Percentiles rank a stretch among this genome's conserved stretches.
Conservation (phyloP, 2,888 invertebrate species). For the Dascillus cervinus region DNA sequence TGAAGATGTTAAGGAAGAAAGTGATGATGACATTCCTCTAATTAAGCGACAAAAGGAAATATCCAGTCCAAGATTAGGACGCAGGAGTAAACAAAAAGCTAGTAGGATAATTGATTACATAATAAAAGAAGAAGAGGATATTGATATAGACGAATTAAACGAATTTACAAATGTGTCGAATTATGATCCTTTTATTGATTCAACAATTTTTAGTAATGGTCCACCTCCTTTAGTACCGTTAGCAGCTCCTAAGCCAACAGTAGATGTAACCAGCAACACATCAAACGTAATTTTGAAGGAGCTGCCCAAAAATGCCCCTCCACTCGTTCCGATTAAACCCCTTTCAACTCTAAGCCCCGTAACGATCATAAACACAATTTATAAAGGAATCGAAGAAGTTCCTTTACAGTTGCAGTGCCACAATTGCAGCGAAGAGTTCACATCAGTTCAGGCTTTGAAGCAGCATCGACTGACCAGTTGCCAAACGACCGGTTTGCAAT, state of each 20-base stretch:
- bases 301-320: conserved; percentile 30
- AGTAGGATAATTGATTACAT: conserved; percentile 14
- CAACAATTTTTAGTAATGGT: conserved; percentile 18
- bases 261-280: conserved; percentile 6
- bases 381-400: conserved; percentile 20
- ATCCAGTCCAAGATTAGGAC: conserved; percentile 5
- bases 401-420: conserved; percentile 27
- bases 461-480: conserved; percentile 29
- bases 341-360: conserved; percentile 18
- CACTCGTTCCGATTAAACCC: conserved; percentile 34
- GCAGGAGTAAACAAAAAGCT: conserved; percentile 15
- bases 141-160: conserved; percentile 2
- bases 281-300: conserved; percentile 9
- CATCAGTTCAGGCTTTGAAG: conserved; percentile 25
- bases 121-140: conserved; percentile 9
- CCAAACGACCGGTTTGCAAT: conserved; percentile 27
- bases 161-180: too few species aligned
- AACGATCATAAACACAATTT: conserved; percentile 16
- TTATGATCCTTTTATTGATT: too few species aligned
- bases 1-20: conserved; percentile 12
- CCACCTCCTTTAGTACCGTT: conserved; percentile 36
- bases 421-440: conserved; percentile 29
- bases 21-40: conserved; percentile 23
- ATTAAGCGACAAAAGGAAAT: conserved; percentile 12
- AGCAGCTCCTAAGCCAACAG: conserved; percentile 20